Percentiles rank a stretch among this genome's conserved stretches.
Conservation (phyloP, 2,888 invertebrate species). For the Drosophila mulleri region DNA sequence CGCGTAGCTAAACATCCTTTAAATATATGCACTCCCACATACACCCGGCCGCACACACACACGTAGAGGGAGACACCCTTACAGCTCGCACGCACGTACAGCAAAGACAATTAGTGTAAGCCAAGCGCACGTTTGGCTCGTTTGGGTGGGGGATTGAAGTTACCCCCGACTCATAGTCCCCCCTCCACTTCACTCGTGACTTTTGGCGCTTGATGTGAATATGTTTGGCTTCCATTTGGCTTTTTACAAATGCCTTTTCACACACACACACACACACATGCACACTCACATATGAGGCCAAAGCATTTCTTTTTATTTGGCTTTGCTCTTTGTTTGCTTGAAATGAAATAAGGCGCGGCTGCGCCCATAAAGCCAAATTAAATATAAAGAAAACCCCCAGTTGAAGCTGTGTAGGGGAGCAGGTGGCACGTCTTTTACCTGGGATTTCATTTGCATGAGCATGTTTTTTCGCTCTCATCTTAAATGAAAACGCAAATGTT, state of each 20-base stretch:
- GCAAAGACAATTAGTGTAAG: slow-evolving; percentile 76
- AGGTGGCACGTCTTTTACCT: slow-evolving; percentile 45
- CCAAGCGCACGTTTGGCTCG: slow-evolving; percentile 59
- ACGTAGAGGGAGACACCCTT: slow-evolving; percentile 19
- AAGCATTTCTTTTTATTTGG: slow-evolving; percentile 49
- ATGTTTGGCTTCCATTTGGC: slow-evolving; percentile 63
- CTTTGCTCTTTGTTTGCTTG: slow-evolving; percentile 54
- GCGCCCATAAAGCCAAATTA: slow-evolving; percentile 76
- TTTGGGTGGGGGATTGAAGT: not conserved
- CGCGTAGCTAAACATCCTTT: slow-evolving; percentile 78
- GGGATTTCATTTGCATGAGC: slow-evolving; percentile 70
- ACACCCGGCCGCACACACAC: slow-evolving; percentile 9
- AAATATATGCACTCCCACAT: slow-evolving; percentile 65
- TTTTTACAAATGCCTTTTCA: slow-evolving; percentile 64
- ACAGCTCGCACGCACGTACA: slow-evolving; percentile 58
- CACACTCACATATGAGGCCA: slow-evolving; percentile 29
- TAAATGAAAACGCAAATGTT: slow-evolving; percentile 55
- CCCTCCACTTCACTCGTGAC: slow-evolving; percentile 54
- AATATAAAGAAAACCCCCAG: slow-evolving; percentile 57
- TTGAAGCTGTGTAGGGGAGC: slow-evolving; percentile 19
- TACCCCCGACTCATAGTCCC: slow-evolving; percentile 1
- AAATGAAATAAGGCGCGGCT: slow-evolving; percentile 70
- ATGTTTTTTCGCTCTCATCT: slow-evolving; percentile 13
- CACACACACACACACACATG: slow-evolving; percentile 48
- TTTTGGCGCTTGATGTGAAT: slow-evolving; percentile 66